These are phyloP conservation scores for Cerastoderma edule DNA, from an alignment of 2,888 invertebrate species.

Conservation along the genomic window DNA sequence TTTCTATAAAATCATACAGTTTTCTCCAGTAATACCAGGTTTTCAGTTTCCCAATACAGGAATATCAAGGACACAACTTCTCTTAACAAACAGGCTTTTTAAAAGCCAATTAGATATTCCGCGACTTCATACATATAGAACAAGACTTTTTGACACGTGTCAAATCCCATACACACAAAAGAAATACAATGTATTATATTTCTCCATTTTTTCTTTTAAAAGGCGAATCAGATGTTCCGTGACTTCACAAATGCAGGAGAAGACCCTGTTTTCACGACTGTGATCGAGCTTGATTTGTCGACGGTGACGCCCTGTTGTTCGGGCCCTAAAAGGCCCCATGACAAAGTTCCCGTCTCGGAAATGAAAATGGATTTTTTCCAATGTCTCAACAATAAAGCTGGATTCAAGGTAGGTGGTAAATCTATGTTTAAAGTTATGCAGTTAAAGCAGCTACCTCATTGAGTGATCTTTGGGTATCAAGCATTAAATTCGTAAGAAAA, in stretches of 20 bases:
- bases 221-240: conserved; percentile 90
- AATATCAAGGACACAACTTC: no score
- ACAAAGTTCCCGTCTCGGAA: conserved; percentile 94
- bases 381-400: conserved; percentile 91
- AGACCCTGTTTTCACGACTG: conserved; percentile 93
- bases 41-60: no score
- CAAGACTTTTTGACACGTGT: no score
- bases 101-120: no score
- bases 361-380: conserved; percentile 95
- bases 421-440: no score
- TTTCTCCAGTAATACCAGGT: no score
- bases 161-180: not conserved
- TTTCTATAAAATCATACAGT: no score
- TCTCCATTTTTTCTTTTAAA: not conserved
- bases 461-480: no score
- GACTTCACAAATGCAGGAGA: conserved; percentile 90
- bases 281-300: conserved; percentile 91
- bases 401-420: conserved; percentile 88
- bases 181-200: not conserved
- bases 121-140: no score
- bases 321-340: conserved; percentile 98
- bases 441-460: no score
- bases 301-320: conserved; percentile 97
- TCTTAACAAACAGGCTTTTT: no score
- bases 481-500: no score